Conservation (phyloP, 2,113 vertebrate genomes). For the Charadrius vociferus region DNA sequence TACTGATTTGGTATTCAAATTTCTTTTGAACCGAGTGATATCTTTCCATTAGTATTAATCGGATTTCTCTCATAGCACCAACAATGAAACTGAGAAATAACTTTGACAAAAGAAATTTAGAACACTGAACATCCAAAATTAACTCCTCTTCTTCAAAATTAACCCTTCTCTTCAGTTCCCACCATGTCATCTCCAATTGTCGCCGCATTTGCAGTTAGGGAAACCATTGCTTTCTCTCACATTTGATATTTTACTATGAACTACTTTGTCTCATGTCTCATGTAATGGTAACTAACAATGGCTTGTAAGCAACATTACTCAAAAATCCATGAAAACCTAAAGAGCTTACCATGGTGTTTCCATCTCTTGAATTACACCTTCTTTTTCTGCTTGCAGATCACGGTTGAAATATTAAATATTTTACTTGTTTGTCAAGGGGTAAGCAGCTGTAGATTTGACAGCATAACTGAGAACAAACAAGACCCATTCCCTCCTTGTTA, state of each 20-base stretch:
- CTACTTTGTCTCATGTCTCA: background rate
- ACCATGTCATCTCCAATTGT: background rate
- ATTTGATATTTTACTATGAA: slow-evolving; percentile 11
- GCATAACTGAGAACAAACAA: slow-evolving; percentile 28
- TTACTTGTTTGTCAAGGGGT: background rate
- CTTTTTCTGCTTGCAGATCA: background rate
- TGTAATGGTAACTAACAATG: background rate
- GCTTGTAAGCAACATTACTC: background rate
- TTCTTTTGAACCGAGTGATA: background rate
- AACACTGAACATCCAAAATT: background rate
- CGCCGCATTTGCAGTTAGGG: background rate
- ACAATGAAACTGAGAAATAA: background rate
- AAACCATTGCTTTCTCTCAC: background rate
- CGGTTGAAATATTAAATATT: background rate
- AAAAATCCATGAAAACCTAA: background rate
- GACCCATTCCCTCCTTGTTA: background rate
- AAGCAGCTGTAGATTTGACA: slow-evolving; percentile 3
- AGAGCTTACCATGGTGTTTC: background rate
- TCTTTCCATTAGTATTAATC: background rate
- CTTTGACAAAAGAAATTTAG: background rate
- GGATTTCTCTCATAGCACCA: background rate
- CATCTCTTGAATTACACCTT: background rate
- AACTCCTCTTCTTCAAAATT: background rate
- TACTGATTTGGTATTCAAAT: background rate
- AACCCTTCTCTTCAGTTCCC: background rate